phyloP scores from a whole-genome alignment of 1,140 invertebrate genomes.

The Temnothorax curvispinosus region DNA sequence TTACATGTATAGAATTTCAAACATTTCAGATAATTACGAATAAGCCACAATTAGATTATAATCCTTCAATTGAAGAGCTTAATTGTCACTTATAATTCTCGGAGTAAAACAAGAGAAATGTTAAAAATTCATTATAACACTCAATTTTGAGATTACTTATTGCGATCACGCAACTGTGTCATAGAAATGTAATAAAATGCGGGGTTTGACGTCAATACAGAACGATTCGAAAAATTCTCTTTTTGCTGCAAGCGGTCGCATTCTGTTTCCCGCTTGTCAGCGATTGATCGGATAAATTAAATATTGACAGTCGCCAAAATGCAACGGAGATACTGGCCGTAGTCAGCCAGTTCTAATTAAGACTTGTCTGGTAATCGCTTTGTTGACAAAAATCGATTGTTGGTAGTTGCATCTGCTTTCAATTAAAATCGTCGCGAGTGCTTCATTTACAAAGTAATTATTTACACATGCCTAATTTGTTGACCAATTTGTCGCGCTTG shows the following conservation, averaged over 20 bases:
- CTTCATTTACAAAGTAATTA: conserved; percentile 48
- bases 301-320: conserved; percentile 40
- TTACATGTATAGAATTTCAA: neutral
- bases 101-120: neutral
- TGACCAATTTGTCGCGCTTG: neutral
- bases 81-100: neutral
- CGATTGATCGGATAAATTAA: conserved; percentile 32
- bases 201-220: neutral
- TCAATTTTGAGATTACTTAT: neutral
- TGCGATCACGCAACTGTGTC: neutral
- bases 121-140: neutral
- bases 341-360: conserved; percentile 32
- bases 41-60: neutral
- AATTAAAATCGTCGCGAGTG: conserved; percentile 27
- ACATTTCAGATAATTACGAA: neutral
- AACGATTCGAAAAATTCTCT: conserved; percentile 1
- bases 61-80: neutral
- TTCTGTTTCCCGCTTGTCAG: conserved; percentile 30
- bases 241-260: neutral
- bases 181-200: conserved; percentile 40
- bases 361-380: conserved; percentile 19
- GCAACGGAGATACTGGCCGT: neutral
- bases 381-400: conserved; percentile 42
- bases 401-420: neutral
- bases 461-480: conserved; percentile 29